Percentiles rank a stretch among this genome's conserved stretches.
These are phyloP conservation scores for Lycopodina hypogea DNA, from an alignment of 37 sponge, comb jelly and placozoan genomes.

Conservation along the genomic window DNA sequence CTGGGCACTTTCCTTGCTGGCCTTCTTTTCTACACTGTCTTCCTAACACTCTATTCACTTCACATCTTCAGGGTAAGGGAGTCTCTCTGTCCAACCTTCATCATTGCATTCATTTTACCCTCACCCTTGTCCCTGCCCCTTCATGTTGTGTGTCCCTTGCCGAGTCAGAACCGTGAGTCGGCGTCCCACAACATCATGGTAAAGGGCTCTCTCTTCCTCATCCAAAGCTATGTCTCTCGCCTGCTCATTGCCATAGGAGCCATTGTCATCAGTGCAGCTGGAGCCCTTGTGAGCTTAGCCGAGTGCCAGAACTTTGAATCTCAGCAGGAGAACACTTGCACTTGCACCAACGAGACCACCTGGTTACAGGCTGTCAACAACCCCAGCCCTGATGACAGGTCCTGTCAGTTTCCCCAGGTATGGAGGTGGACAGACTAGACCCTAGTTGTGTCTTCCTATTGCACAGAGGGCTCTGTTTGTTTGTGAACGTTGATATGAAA, in stretches of 20 bases:
- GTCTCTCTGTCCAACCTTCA: background rate
- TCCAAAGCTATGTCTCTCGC: constrained; percentile 43
- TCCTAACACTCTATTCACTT: constrained; percentile 27
- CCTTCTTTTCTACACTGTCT: constrained; percentile 34
- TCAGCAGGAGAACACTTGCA: constrained; percentile 2
- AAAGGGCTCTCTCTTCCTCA: constrained; percentile 51
- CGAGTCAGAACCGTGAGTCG: constrained; percentile 17
- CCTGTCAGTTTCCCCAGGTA: constrained; percentile 53
- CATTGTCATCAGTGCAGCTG: constrained; percentile 42
- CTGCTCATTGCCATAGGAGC: constrained; percentile 46
- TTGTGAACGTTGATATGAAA: too few relatives aligned
- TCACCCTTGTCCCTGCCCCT: background rate
- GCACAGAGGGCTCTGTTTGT: too few relatives aligned
- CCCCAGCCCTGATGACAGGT: constrained; percentile 8
- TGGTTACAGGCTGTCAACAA: background rate
- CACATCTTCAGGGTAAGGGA: constrained; percentile 48
- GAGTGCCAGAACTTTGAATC: constrained; percentile 12
- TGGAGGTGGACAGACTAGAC: background rate
- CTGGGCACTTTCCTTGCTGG: constrained; percentile 52
- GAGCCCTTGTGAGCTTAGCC: constrained; percentile 66
- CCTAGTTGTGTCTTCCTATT: background rate
- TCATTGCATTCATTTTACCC: background rate
- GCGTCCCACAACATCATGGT: constrained; percentile 17
- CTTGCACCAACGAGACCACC: constrained; percentile 21
- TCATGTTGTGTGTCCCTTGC: too few relatives aligned